Conservation (phyloP, 1,140 invertebrate genomes). For the Himalopsyche phryganea region DNA sequence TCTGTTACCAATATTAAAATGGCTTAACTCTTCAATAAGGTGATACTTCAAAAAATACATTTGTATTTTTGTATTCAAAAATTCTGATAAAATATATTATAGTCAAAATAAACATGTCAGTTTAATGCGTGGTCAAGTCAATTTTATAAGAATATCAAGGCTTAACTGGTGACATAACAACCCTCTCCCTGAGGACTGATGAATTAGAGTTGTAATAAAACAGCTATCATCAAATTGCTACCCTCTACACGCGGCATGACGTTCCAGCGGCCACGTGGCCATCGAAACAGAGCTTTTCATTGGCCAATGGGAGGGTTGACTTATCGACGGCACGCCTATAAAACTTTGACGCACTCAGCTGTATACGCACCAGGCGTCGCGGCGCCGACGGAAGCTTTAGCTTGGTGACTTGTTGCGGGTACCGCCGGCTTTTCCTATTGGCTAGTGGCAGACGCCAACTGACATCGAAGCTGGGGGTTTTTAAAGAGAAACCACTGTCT, state of each 20-base stretch:
- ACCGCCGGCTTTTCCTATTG: slow-evolving; percentile 1
- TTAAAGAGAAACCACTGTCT: not conserved
- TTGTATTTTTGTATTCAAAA: too few species aligned
- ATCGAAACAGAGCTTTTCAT: slow-evolving; percentile 8
- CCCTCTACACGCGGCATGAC: not conserved
- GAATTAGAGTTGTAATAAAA: too few species aligned
- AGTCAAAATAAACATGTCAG: too few species aligned
- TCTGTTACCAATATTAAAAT: too few species aligned
- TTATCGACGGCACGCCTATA: slow-evolving; percentile 25
- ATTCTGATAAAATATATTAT: too few species aligned
- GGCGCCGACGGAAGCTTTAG: slow-evolving; percentile 3
- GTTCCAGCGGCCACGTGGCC: not conserved
- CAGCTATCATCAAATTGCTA: too few species aligned
- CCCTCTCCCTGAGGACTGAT: too few species aligned
- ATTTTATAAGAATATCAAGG: too few species aligned
- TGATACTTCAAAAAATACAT: too few species aligned
- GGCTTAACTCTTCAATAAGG: too few species aligned
- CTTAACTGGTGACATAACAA: too few species aligned
- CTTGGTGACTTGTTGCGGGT: slow-evolving; percentile 17
- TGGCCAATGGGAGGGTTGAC: slow-evolving; percentile 29
- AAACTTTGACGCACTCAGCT: slow-evolving; percentile 10
- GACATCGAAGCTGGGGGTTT: not conserved
- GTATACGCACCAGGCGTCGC: not conserved
- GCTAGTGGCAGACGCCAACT: not conserved
- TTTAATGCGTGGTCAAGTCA: too few species aligned